These are phyloP conservation scores for Acromyrmex charruanus DNA, from an alignment of 1,140 invertebrate species.

Conservation along the genomic window DNA sequence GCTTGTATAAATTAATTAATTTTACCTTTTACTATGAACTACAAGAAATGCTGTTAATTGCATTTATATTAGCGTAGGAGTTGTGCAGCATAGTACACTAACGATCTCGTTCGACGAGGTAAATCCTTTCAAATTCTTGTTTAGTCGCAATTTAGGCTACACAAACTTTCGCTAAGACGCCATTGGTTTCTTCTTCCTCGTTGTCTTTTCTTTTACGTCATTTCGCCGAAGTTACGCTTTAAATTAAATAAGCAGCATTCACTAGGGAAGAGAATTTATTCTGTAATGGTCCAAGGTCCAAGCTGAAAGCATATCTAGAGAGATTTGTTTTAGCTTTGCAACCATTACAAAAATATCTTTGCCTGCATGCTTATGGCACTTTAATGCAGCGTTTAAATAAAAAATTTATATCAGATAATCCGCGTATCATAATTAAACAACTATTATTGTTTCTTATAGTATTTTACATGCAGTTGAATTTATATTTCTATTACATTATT, in stretches of 20 bases:
- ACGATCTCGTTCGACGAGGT: neutral
- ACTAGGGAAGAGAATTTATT: constrained; percentile 5
- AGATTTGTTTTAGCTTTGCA: neutral
- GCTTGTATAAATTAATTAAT: constrained; percentile 1
- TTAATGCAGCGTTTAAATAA: neutral
- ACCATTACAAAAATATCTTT: neutral
- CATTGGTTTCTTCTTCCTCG: neutral
- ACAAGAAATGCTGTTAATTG: neutral
- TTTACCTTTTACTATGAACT: neutral
- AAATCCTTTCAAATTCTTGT: constrained; percentile 25
- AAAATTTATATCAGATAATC: neutral
- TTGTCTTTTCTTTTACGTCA: constrained; percentile 36
- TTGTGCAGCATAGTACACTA: neutral
- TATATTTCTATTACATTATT: neutral
- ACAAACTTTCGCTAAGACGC: constrained; percentile 8
- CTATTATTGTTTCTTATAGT: neutral
- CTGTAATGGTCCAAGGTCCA: neutral
- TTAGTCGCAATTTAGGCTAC: constrained; percentile 34
- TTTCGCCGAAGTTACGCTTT: constrained; percentile 24
- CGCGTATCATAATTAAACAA: neutral
- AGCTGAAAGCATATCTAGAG: neutral
- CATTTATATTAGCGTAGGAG: neutral
- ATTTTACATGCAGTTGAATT: neutral
- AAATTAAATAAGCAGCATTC: constrained; percentile 31
- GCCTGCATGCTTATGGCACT: neutral